A percentile compares a stretch with the other conserved stretches of the same genome.
Conservation (phyloP, 1,140 invertebrate genomes). For the Dendroctonus valens region DNA sequence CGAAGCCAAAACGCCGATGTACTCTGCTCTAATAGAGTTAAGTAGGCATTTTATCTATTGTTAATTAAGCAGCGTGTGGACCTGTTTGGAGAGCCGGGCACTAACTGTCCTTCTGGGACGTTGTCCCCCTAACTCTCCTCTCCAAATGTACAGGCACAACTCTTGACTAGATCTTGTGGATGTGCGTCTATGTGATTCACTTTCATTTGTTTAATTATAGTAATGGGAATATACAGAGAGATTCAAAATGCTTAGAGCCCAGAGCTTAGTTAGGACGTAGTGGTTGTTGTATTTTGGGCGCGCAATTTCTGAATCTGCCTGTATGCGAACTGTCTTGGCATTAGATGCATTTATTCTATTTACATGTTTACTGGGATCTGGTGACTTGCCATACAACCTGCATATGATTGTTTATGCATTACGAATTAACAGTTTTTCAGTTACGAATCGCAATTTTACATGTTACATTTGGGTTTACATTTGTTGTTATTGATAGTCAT, state of each 20-base stretch:
- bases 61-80: constrained; percentile 3
- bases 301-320: background rate
- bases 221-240: background rate
- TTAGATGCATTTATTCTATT: constrained; percentile 24
- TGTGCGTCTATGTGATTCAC: constrained; percentile 19
- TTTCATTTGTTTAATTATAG: background rate
- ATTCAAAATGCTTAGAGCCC: constrained; percentile 1
- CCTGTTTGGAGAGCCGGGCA: background rate
- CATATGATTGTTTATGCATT: background rate
- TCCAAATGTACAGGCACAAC: constrained; percentile 22
- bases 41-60: constrained; percentile 10
- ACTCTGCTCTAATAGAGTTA: constrained; percentile 65
- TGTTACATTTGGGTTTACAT: background rate
- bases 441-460: background rate
- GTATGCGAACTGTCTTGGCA: constrained; percentile 1
- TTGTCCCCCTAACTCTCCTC: background rate
- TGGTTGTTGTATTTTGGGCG: background rate
- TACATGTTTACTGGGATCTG: constrained; percentile 12
- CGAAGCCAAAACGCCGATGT: constrained; percentile 78
- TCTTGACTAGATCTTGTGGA: constrained; percentile 12
- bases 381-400: constrained; percentile 23
- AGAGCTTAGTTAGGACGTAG: background rate
- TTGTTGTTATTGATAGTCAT: background rate
- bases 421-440: background rate
- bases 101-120: background rate